Percentiles rank a stretch among this genome's conserved stretches.
These are phyloP conservation scores for Pelodiscus sinensis DNA, from an alignment of 2,113 vertebrate genomes.

Conservation along the genomic window DNA sequence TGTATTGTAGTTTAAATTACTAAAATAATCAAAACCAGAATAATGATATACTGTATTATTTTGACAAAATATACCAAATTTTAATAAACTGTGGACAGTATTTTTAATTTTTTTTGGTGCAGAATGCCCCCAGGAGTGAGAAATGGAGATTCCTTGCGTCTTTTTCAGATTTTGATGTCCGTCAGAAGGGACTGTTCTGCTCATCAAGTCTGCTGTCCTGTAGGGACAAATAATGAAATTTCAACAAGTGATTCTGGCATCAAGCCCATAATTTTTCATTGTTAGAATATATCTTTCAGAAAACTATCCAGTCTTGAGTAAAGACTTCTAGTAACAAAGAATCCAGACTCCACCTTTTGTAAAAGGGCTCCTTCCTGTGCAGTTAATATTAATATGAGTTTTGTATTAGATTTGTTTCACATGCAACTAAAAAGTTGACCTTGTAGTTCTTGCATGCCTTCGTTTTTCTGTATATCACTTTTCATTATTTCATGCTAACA, in stretches of 20 bases:
- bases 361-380: background rate
- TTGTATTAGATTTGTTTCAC: background rate
- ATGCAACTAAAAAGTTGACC: background rate
- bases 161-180: background rate
- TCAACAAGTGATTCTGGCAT: background rate
- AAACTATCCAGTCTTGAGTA: background rate
- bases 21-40: too few relatives aligned
- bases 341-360: background rate
- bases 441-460: background rate
- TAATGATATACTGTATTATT: too few relatives aligned
- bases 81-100: too few relatives aligned
- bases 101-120: too few relatives aligned
- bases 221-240: too few relatives aligned
- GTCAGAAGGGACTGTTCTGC: background rate
- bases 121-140: too few relatives aligned
- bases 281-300: background rate
- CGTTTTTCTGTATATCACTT: background rate
- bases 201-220: background rate
- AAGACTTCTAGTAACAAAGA: background rate
- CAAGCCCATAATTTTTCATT: background rate
- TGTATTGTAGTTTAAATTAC: too few relatives aligned
- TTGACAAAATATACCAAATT: too few relatives aligned
- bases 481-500: background rate
- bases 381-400: background rate
- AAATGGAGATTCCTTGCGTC: background rate